Evolutionary conservation across 2,113 vertebrate genomes (phyloP), one percentile per base, ranked within the genome.

Genomic region (Phrynosoma platyrhinos): DNA sequence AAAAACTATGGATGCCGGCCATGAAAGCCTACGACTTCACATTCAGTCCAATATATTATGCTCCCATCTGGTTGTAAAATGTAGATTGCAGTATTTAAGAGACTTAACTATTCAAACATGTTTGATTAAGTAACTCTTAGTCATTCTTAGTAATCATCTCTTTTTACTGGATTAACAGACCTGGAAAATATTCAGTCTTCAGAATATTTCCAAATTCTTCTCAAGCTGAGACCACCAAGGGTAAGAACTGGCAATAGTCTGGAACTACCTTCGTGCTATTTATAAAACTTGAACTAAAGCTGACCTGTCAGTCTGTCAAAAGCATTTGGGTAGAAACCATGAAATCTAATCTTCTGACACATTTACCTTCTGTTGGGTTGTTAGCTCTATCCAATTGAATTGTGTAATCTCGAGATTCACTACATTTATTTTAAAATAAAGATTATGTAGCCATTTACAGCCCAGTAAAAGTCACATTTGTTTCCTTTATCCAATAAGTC

Each of bases 201-300:
- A 85, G 47, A 85, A 16, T 21, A 10, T 83, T 88, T 71, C n/a
- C 69, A 92, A 93, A 89, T 68, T 78, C 84, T 90, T 91, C 84
- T 84, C 79, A 88, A 88, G 47, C 1, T 58, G 42, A 93, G 92
- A 87, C 88, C 92, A 94, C 79, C 1, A 0, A 69, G 91, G 80
- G 84, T 93, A 91, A 76, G 80, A 92, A 87, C 76, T 92, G 85
- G 87, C 92, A 91, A 93, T 91, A 64, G 69, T 92, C 88, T 92
- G 87, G 89, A 95, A 90, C 89, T 81, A 93, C 89, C 81, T 94
- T 92, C 92, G 92, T 96, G 94, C 91, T 94, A 95, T 95, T 97
- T 95, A 93, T 94, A 91, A 95, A 94, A 97, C 95, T 90, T 97
- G 97, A 98, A 97, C 97, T 97, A 94, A 95, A 96, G 94, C 94